A percentile compares a stretch with the other conserved stretches of the same genome.
Evolutionary conservation across 2,113 vertebrate species (phyloP).

Genomic region (Upupa epops): DNA sequence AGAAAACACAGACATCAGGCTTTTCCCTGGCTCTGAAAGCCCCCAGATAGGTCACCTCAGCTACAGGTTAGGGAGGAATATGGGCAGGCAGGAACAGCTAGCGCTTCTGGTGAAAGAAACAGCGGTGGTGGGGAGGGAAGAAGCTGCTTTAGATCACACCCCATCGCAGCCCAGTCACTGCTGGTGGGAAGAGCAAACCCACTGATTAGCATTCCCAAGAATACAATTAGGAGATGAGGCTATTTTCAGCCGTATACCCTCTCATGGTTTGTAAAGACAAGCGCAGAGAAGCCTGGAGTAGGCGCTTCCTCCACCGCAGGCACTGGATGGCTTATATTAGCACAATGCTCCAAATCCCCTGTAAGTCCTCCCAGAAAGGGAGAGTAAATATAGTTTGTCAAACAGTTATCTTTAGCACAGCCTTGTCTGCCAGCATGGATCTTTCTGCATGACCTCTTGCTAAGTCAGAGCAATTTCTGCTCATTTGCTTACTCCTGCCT

Average conservation of each 20-base stretch:
- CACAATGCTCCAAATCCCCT: constrained; percentile 66
- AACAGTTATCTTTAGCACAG: constrained; percentile 69
- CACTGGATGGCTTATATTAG: constrained; percentile 59
- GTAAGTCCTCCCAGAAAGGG: constrained; percentile 69
- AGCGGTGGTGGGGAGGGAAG: background rate
- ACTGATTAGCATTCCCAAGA: constrained; percentile 43
- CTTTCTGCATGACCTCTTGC: constrained; percentile 64
- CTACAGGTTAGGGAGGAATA: background rate
- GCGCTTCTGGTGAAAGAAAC: background rate
- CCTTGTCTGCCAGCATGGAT: constrained; percentile 55
- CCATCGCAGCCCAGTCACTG: background rate
- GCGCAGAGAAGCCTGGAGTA: background rate
- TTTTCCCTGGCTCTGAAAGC: background rate
- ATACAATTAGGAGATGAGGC: constrained; percentile 46
- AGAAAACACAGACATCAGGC: background rate
- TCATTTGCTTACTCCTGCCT: constrained; percentile 22
- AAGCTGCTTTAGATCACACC: background rate
- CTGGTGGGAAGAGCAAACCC: constrained; percentile 24
- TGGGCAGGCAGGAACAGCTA: background rate
- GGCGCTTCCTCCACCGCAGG: constrained; percentile 46
- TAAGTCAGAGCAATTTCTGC: constrained; percentile 62
- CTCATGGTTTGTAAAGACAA: constrained; percentile 46
- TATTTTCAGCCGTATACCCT: constrained; percentile 36
- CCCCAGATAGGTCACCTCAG: background rate
- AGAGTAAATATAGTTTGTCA: constrained; percentile 69